phyloP scores from a whole-genome alignment of 2,888 invertebrate species.

The Yponomeuta evonymella region DNA sequence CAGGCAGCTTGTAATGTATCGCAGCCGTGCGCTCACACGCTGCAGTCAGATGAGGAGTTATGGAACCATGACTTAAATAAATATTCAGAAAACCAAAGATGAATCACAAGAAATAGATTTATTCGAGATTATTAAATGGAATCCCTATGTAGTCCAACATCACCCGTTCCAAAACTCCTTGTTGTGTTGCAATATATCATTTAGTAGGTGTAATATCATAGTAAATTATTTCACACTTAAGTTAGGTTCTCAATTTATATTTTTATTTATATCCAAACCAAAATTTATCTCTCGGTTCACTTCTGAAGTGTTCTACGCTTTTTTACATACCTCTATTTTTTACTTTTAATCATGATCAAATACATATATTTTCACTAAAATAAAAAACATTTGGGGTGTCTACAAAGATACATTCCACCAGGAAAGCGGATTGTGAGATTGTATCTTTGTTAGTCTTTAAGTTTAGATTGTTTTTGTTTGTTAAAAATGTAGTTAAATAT shows the following conservation, averaged over 20 bases:
- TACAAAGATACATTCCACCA: slow-evolving; percentile 64
- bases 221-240: slow-evolving; percentile 74
- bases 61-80: slow-evolving; percentile 58
- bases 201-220: slow-evolving; percentile 67
- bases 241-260: slow-evolving; percentile 66
- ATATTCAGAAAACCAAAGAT: slow-evolving; percentile 69
- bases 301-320: slow-evolving; percentile 72
- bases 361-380: slow-evolving; percentile 55
- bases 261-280: slow-evolving; percentile 67
- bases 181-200: slow-evolving; percentile 69
- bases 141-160: slow-evolving; percentile 35
- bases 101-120: slow-evolving; percentile 64
- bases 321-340: slow-evolving; percentile 70
- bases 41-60: slow-evolving; percentile 55
- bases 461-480: slow-evolving; percentile 50
- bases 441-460: slow-evolving; percentile 62
- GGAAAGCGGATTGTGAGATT: slow-evolving; percentile 55
- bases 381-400: slow-evolving; percentile 38
- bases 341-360: slow-evolving; percentile 72
- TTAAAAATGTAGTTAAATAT: slow-evolving; percentile 53
- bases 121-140: slow-evolving; percentile 46
- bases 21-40: slow-evolving; percentile 25
- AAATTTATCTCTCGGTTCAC: slow-evolving; percentile 65
- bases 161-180: slow-evolving; percentile 72
- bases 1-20: slow-evolving; percentile 23